Percentiles rank a stretch among this genome's conserved stretches.
Evolutionary conservation across 2,888 invertebrate genomes (phyloP).

Genomic region (Halocaridina rubra): DNA sequence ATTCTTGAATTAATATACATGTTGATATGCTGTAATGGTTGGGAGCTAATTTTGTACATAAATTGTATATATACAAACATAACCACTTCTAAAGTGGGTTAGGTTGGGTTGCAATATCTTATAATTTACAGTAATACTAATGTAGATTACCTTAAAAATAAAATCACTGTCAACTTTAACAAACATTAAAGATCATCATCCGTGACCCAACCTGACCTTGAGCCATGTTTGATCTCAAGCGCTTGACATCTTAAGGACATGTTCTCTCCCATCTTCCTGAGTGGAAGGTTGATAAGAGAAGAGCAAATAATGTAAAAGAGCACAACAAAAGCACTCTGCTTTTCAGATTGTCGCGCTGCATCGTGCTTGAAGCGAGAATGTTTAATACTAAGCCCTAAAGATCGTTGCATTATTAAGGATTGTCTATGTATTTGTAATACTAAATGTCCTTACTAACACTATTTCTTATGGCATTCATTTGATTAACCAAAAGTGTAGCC

Average conservation of each 20-base stretch:
- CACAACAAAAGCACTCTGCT: neutral
- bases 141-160: neutral
- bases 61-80: neutral
- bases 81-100: neutral
- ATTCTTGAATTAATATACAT: neutral
- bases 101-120: neutral
- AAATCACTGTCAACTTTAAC: neutral
- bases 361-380: neutral
- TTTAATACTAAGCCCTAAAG: no score
- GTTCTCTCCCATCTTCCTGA: slow-evolving; percentile 19
- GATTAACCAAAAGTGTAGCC: neutral
- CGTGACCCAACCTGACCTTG: neutral
- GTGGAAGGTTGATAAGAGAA: slow-evolving; percentile 20
- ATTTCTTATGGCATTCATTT: slow-evolving; percentile 12
- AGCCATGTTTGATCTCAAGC: slow-evolving; percentile 22
- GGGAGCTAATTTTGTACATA: neutral
- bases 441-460: slow-evolving; percentile 10
- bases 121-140: neutral
- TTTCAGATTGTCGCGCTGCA: slow-evolving; percentile 20
- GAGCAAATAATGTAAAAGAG: neutral
- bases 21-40: neutral
- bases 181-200: neutral
- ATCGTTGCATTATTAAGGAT: no score
- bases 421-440: neutral
- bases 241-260: neutral